Base-by-base conservation (phyloP, 1,140 invertebrate genomes). In the Brachionus plicatilis region DNA sequence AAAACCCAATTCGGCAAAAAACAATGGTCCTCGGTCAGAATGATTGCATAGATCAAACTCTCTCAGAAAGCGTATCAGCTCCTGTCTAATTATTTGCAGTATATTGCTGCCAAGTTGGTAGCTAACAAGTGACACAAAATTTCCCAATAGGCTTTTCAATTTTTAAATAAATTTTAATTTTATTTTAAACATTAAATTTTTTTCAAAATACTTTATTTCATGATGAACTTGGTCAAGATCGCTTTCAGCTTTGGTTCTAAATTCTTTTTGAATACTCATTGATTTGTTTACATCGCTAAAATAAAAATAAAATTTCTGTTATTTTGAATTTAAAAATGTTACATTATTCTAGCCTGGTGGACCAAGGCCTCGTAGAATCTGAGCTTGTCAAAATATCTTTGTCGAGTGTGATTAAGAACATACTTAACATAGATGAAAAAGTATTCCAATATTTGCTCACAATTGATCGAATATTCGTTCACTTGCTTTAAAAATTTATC, bases 391-490 rank as follows among this genome's bases (percentile, higher is more conserved):
- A 65, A 82, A 43, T 41, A 68, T 14, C 50, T 14, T 41, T 41
- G n/a, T 9, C 79, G 50, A 9, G 79, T 68, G 41, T 82, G 79
- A 27, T 82, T 65, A 3, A 82, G 53, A 20, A 82, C 43, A 68
- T 82, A 82, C 41, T 82, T 82, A 14, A 82, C 53, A 68, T 82
- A 82, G 8, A 82, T 14, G 37, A 82, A 82, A 68, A 65, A 82
- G 43, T 50, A 76, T 27, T 76, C 72, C 43, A 76, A 76, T 27
- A 76, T 50, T 76, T 76, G 43, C 17, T 72, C 68, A 17, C n/a
- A 76, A 11, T 50, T 76, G 33, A 50, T 20, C 5, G 72, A 47
- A 24, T 37, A 47, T 50, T 76, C 45, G 20, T 20, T 50, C 6
- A 76, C 17, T 50, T 76, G 17, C n/a, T 43, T 43, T n/a, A 72